Conservation (phyloP, 2,113 vertebrate genomes). For the Lampris incognitus region DNA sequence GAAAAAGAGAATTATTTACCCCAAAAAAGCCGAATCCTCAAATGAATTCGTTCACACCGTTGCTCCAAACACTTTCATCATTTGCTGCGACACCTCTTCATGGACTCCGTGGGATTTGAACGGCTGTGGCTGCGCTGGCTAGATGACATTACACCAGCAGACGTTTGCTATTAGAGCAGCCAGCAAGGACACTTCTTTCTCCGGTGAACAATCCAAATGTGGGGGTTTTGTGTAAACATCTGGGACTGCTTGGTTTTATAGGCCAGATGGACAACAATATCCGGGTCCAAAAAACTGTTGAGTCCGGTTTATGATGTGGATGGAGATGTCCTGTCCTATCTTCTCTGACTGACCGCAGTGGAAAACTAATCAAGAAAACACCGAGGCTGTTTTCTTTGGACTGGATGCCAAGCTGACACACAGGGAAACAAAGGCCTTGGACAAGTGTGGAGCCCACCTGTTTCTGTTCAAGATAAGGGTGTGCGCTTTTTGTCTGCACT, state of each 20-base stretch:
- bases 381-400: constrained; percentile 39
- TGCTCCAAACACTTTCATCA: background rate
- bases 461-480: constrained; percentile 30
- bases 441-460: background rate
- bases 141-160: constrained; percentile 19
- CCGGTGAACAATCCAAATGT: constrained; percentile 26
- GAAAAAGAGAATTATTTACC: no score
- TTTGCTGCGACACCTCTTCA: constrained; percentile 1
- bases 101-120: background rate
- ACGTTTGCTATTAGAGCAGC: constrained; percentile 39
- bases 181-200: constrained; percentile 60
- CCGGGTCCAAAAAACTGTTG: constrained; percentile 26
- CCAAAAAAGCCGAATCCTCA: background rate
- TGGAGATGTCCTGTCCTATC: constrained; percentile 35
- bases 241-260: constrained; percentile 60
- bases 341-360: constrained; percentile 44
- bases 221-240: constrained; percentile 63
- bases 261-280: constrained; percentile 75
- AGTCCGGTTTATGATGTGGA: constrained; percentile 56
- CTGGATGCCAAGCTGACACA: constrained; percentile 28
- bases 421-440: constrained; percentile 40
- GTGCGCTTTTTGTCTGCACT: constrained; percentile 39
- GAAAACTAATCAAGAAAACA: constrained; percentile 54
- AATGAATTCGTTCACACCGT: background rate
- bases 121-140: background rate